A percentile compares a stretch with the other conserved stretches of the same genome.
These are phyloP conservation scores for Vireo altiloquus DNA, from an alignment of 2,113 vertebrate genomes.

Conservation along the genomic window DNA sequence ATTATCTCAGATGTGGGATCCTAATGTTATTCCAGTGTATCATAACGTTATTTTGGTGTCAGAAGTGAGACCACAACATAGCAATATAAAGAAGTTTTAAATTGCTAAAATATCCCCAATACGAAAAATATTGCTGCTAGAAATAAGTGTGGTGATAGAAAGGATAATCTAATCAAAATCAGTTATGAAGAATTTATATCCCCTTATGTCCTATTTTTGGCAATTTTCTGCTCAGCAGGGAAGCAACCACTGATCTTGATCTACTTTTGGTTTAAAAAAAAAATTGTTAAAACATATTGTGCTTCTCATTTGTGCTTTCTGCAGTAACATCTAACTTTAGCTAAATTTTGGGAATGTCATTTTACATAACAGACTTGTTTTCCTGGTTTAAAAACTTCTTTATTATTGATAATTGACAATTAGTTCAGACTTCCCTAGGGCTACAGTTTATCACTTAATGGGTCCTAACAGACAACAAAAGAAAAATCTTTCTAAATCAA, in stretches of 20 bases:
- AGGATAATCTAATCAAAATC: neutral
- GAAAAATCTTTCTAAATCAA: neutral
- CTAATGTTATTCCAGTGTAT: neutral
- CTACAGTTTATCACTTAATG: neutral
- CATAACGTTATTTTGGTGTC: neutral
- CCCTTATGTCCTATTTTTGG: neutral
- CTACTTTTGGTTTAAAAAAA: neutral
- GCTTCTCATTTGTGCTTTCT: neutral
- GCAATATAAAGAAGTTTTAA: neutral
- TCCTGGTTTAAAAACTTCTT: neutral
- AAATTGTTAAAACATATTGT: neutral
- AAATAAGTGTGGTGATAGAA: neutral
- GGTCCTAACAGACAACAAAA: neutral
- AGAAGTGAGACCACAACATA: neutral
- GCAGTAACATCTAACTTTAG: neutral
- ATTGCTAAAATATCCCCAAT: accelerated
- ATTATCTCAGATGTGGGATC: neutral
- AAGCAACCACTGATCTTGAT: neutral
- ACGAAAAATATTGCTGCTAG: neutral
- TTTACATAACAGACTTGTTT: neutral
- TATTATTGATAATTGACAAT: neutral
- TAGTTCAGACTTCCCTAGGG: neutral
- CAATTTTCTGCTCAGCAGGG: neutral
- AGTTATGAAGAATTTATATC: neutral
- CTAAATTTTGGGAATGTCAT: neutral